These are phyloP conservation scores for Calameuta filiformis DNA, from an alignment of 2,888 invertebrate species.

Conservation along the genomic window DNA sequence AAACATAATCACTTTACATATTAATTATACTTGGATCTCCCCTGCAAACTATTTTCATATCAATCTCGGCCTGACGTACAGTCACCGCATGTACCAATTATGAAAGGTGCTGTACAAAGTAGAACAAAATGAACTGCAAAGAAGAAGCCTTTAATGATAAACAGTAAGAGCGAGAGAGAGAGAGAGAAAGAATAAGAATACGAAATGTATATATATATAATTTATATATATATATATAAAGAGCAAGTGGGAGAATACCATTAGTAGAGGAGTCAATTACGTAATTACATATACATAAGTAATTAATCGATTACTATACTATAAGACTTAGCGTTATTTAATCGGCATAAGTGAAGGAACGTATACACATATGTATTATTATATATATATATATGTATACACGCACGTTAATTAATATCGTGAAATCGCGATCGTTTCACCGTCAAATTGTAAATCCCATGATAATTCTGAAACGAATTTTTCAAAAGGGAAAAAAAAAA, in stretches of 20 bases:
- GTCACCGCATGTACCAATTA: constrained; percentile 8
- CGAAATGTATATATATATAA: background rate
- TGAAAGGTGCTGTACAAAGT: constrained; percentile 2
- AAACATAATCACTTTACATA: background rate
- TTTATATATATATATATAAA: background rate
- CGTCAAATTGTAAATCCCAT: background rate
- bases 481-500: background rate
- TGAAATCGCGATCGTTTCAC: background rate
- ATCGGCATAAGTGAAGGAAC: background rate
- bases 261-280: constrained; percentile 14
- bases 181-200: constrained; percentile 8
- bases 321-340: background rate
- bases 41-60: constrained; percentile 14
- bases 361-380: background rate
- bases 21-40: constrained; percentile 3
- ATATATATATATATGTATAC: background rate
- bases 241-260: constrained; percentile 1
- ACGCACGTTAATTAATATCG: background rate
- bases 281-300: background rate
- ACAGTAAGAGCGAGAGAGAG: background rate
- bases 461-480: background rate
- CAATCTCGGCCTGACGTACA: constrained; percentile 7
- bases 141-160: background rate
- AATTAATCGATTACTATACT: constrained; percentile 1
- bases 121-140: background rate